Conservation (phyloP, 23 tunicate species). For the Ciona savignyi region DNA sequence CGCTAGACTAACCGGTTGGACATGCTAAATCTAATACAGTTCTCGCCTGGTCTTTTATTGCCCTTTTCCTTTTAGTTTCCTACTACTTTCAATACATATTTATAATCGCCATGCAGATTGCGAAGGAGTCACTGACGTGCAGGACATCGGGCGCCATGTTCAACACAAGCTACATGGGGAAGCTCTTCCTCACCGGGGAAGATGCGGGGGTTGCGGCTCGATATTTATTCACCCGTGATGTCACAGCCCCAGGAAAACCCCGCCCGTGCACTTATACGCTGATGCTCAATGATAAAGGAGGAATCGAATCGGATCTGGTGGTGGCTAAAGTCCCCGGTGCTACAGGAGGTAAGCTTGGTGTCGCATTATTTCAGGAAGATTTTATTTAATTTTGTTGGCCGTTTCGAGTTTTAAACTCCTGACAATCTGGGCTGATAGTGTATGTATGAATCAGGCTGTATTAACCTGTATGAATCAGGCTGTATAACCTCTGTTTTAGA, state of each 20-base stretch:
- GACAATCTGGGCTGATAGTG: no score
- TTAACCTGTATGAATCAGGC: no score
- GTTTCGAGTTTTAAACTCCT: background rate
- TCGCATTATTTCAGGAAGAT: background rate
- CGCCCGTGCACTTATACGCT: conserved; percentile 71
- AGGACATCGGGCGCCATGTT: conserved; percentile 54
- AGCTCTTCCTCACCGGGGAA: conserved; percentile 62
- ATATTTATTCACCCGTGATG: conserved; percentile 63
- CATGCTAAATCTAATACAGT: no score
- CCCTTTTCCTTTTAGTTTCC: no score
- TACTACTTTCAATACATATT: no score
- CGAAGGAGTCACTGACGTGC: conserved; percentile 57
- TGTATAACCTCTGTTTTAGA: no score
- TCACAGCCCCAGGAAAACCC: conserved; percentile 13
- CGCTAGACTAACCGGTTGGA: no score
- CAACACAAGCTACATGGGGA: conserved; percentile 76
- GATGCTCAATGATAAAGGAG: conserved; percentile 67
- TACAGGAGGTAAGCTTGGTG: conserved; percentile 25
- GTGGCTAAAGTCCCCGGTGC: conserved; percentile 47
- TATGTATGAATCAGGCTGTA: no score
- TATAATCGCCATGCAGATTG: no score
- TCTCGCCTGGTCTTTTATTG: no score
- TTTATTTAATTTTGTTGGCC: background rate
- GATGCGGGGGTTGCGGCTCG: conserved; percentile 55
- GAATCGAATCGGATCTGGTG: conserved; percentile 78